Conservation (phyloP, 2,888 invertebrate species). For the Apocheima hispidaria region DNA sequence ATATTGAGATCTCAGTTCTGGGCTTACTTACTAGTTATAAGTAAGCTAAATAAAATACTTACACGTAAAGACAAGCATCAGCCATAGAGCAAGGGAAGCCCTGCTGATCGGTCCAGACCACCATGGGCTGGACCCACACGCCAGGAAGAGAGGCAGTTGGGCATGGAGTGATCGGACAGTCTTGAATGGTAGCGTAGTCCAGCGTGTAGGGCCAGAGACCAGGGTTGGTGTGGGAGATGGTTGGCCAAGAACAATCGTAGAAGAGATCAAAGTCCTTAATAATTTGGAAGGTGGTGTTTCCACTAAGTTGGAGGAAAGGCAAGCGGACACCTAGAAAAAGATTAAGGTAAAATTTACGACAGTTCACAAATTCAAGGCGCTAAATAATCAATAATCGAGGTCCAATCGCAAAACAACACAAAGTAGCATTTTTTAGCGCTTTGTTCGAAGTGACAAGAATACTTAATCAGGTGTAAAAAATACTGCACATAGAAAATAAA, state of each 20-base stretch:
- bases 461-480: too few relatives aligned
- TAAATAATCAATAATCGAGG: too few relatives aligned
- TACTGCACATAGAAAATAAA: too few relatives aligned
- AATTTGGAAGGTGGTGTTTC: slow-evolving; percentile 86
- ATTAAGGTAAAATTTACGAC: neutral
- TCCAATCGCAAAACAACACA: too few relatives aligned
- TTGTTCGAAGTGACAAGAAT: too few relatives aligned
- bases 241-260: slow-evolving; percentile 89
- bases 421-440: too few relatives aligned
- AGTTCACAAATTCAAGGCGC: neutral
- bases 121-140: slow-evolving; percentile 89
- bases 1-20: neutral
- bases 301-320: slow-evolving; percentile 86
- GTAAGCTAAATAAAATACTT: too few relatives aligned
- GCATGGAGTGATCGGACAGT: slow-evolving; percentile 85
- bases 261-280: slow-evolving; percentile 77
- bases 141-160: slow-evolving; percentile 86
- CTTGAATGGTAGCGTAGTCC: slow-evolving; percentile 85
- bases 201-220: slow-evolving; percentile 90
- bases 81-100: slow-evolving; percentile 85
- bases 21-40: neutral
- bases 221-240: slow-evolving; percentile 66
- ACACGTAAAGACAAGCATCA: slow-evolving; percentile 82
- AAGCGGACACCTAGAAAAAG: slow-evolving; percentile 74
- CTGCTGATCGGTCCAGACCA: slow-evolving; percentile 80